A percentile compares a stretch with the other conserved stretches of the same genome.
phyloP scores from a whole-genome alignment of 1,140 invertebrate species.

The Bombus pascuorum region DNA sequence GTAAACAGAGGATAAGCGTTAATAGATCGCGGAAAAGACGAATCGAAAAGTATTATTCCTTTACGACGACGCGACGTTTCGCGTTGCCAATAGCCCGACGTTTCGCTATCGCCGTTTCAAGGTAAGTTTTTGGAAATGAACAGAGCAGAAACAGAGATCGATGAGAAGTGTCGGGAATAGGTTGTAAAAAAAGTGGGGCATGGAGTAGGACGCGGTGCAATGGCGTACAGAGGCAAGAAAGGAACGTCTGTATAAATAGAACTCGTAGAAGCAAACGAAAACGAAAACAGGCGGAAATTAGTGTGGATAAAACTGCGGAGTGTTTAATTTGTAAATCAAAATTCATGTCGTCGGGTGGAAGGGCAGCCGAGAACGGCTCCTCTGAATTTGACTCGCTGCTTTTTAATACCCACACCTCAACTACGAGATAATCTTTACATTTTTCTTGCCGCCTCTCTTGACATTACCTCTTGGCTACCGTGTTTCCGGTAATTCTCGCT shows the following conservation, averaged over 20 bases:
- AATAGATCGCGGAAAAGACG: too few relatives aligned
- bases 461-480: neutral
- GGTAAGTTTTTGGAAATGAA: constrained; percentile 24
- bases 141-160: constrained; percentile 28
- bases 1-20: too few relatives aligned
- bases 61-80: too few relatives aligned
- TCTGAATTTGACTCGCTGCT: constrained; percentile 17
- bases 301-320: constrained; percentile 29
- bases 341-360: constrained; percentile 44
- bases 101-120: neutral
- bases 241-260: constrained; percentile 54
- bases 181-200: constrained; percentile 16
- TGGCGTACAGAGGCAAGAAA: constrained; percentile 19
- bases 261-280: constrained; percentile 36
- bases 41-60: too few relatives aligned
- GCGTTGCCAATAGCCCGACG: neutral
- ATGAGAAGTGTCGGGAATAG: constrained; percentile 10
- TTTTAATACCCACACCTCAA: constrained; percentile 25
- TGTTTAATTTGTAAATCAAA: constrained; percentile 64
- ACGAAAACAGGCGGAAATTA: constrained; percentile 54
- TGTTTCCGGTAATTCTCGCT: neutral
- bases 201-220: neutral
- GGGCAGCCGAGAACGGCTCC: neutral
- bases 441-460: neutral
- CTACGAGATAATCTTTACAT: constrained; percentile 5